phyloP scores from a whole-genome alignment of 2,888 invertebrate species.

The Physocephala rufipes region DNA sequence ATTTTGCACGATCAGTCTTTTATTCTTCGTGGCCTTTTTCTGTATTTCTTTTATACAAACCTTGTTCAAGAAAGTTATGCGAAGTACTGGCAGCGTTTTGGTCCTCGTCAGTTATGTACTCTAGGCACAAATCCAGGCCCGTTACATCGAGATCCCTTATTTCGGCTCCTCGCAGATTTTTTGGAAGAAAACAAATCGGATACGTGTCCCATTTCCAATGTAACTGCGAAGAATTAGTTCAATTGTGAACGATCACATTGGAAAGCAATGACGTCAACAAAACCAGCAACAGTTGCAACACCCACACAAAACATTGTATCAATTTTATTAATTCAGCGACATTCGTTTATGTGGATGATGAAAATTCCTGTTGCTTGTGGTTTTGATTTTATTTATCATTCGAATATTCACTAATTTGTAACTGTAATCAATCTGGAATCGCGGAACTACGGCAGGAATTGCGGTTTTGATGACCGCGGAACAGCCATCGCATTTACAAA shows the following conservation, averaged over 20 bases:
- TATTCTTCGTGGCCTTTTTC: too few relatives aligned
- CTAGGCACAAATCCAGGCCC: conserved; percentile 63
- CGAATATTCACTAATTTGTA: background rate
- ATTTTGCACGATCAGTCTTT: too few relatives aligned
- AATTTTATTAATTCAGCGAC: too few relatives aligned
- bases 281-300: background rate
- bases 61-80: conserved; percentile 69
- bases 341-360: too few relatives aligned
- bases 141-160: conserved; percentile 64
- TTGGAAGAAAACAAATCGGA: conserved; percentile 65
- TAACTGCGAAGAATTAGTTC: conserved; percentile 48
- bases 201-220: conserved; percentile 66
- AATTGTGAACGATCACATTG: conserved; percentile 21
- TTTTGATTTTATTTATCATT: background rate
- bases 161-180: conserved; percentile 64
- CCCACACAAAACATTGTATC: too few relatives aligned
- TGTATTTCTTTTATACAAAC: too few relatives aligned
- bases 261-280: conserved; percentile 7
- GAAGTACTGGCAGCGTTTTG: conserved; percentile 67
- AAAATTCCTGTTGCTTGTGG: background rate
- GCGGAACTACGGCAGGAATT: background rate
- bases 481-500: too few relatives aligned
- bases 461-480: background rate
- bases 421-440: conserved; percentile 16
- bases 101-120: conserved; percentile 67